These are phyloP conservation scores for Halcyon smyrnensis DNA, from an alignment of 2,797 vertebrate species.

Conservation along the genomic window DNA sequence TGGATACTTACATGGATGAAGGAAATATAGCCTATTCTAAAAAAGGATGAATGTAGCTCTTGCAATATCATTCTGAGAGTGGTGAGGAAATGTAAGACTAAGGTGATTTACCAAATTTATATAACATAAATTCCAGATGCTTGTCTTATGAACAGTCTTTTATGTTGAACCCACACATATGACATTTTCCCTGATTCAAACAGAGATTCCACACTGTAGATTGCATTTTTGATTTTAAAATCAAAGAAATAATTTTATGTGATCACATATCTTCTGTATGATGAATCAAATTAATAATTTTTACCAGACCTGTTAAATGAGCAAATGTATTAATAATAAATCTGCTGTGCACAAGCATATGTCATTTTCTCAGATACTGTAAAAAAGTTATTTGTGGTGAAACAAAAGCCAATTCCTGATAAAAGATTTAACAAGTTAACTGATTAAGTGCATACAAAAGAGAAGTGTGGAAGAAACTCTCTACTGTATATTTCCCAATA, in stretches of 20 bases:
- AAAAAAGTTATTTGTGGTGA: neutral
- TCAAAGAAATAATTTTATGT: neutral
- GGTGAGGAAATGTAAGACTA: neutral
- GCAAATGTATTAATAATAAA: constrained; percentile 9
- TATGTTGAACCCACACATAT: neutral
- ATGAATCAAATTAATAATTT: constrained; percentile 25
- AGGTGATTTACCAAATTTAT: neutral
- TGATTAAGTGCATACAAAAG: neutral
- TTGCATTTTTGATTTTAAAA: constrained; percentile 26
- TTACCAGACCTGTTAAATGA: constrained; percentile 35
- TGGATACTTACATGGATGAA: neutral
- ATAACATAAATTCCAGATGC: neutral
- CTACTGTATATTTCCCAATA: neutral
- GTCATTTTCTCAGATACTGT: neutral
- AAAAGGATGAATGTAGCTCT: neutral
- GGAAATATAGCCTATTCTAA: neutral
- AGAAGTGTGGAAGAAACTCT: neutral
- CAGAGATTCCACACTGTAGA: neutral
- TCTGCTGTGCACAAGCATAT: neutral
- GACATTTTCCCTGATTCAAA: neutral
- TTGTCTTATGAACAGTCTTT: neutral
- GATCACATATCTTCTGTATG: neutral
- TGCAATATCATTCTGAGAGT: neutral
- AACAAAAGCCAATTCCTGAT: neutral
- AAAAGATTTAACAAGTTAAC: neutral